A percentile compares a stretch with the other conserved stretches of the same genome.
Evolutionary conservation across 2,113 vertebrate species (phyloP).

Genomic region (Thalassarche chlororhynchos): DNA sequence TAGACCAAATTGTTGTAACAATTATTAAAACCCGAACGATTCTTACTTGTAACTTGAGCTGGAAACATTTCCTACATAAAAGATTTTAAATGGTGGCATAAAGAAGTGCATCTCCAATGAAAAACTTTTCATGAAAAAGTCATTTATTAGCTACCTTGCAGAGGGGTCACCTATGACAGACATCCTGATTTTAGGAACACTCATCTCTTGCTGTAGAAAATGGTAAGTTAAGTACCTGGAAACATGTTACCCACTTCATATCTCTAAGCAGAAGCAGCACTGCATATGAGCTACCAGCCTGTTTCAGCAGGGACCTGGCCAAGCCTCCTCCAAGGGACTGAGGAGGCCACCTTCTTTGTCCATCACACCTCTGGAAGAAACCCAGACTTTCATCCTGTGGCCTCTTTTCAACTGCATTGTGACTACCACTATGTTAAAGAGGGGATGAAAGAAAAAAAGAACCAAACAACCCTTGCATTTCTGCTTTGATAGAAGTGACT

Average conservation of each 20-base stretch:
- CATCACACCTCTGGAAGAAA: background rate
- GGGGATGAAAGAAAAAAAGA: background rate
- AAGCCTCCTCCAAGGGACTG: background rate
- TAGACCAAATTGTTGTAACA: background rate
- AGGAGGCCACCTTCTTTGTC: background rate
- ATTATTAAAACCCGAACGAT: background rate
- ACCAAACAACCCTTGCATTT: background rate
- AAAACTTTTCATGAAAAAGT: background rate
- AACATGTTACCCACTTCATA: rapidly evolving
- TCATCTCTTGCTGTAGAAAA: background rate
- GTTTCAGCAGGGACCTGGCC: background rate
- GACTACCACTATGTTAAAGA: background rate
- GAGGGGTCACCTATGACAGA: background rate
- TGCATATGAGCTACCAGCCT: background rate
- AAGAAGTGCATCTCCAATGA: background rate
- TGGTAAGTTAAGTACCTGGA: background rate
- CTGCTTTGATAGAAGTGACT: background rate
- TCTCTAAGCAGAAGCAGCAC: background rate
- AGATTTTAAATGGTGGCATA: background rate
- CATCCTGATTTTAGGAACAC: background rate
- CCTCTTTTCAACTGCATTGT: background rate
- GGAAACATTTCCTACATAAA: background rate
- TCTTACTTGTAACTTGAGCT: background rate
- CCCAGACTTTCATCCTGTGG: background rate
- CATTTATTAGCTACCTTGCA: background rate